Evolutionary conservation across 92 coral and sea anemone species (phyloP), one percentile per base, ranked within the genome.

Genomic region (Desmophyllum pertusum): DNA sequence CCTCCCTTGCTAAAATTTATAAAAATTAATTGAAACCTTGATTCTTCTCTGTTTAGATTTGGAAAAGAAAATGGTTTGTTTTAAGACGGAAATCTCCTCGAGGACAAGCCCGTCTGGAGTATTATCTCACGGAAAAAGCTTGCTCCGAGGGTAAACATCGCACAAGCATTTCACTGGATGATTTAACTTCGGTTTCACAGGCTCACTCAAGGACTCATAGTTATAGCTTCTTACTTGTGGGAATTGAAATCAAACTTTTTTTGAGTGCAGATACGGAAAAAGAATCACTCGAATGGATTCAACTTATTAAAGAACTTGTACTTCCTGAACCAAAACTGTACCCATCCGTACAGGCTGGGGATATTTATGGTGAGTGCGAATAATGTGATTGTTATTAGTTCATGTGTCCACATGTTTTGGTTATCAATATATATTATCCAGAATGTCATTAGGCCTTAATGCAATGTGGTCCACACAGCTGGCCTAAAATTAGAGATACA

Each of bases 61-160:
- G 99, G 99, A 96, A 94, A 86, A 90, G 94, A 81, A 96, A 96
- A 73, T 96, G 96, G 96, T 96, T 96, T 89, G 97, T 96, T 40
- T 81, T 96, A 55, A 81, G 99, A 53, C 88, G 99, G 38, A 95
- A 86, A 80, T 94, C 99, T 27, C 79, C 91, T 5, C 85, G 93
- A 33, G 99, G 98, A 18, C 84, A 88, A 70, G 76, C 99, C 42
- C 91, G 99, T 62, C 86, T 96, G 45, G 99, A 96, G 73, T 96
- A 92, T 81, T 96, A 89, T 69, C 93, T 91, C 37, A 92, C 95
- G 86, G 99, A 96, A 73, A 87, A 87, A 73, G 89, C 99, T 36
- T 96, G 99, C 69, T 70, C 93, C 3, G 94, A 94, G 51, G 95
- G 95, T n/a, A 93, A 85, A 62, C 94, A 92, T 79, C 92, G 93